Base-by-base conservation (phyloP, 2,888 invertebrate species). In the Pegoplata infirma region DNA sequence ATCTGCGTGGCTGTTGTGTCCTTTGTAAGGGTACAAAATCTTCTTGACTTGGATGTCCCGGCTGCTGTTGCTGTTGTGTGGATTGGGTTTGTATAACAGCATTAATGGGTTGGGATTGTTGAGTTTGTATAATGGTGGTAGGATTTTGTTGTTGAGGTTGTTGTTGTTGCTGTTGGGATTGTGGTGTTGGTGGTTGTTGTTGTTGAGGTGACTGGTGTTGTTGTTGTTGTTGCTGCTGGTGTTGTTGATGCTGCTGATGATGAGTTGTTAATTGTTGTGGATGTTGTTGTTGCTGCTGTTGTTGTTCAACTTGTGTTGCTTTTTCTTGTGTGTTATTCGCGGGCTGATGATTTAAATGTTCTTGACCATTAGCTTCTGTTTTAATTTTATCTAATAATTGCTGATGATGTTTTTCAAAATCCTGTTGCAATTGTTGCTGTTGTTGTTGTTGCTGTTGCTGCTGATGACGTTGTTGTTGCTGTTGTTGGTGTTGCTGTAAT, bases 361-460 rank as follows among this genome's bases (percentile, higher is more conserved):
- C 86, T 56, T 77, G 83, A 16, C 82, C 83, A 81, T 83, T 85
- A 1, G 78, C 69, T 82, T 87, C 87, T 68, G 83, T 86, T 82
- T 85, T 88, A 23, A 85, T 88, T 80, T 84, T 87, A 58, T 83
- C 85, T 80, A 85, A 80, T 81, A 86, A 81, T 80, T 84, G 87
- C 63, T 83, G 81, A 74, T 82, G 88, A 64, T 82, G 85, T 73
- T 86, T 85, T 76, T 76, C 84, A 5, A 86, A 68, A 23, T 81
- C 76, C 58, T 83, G 85, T 53, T 84, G 84, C 19, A 84, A 84
- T 19, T 83, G 85, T 28, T 83, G 81, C 10, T 82, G 82, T 40
- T 83, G 82, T 10, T 82, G 83, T 14, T 83, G 82, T 17, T 85
- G 83, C 72, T 85, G 82, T 28, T 83, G 85, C 14, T 84, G 86